Evolutionary conservation across 2,888 invertebrate genomes (phyloP).

Genomic region (Tipula vernalis): DNA sequence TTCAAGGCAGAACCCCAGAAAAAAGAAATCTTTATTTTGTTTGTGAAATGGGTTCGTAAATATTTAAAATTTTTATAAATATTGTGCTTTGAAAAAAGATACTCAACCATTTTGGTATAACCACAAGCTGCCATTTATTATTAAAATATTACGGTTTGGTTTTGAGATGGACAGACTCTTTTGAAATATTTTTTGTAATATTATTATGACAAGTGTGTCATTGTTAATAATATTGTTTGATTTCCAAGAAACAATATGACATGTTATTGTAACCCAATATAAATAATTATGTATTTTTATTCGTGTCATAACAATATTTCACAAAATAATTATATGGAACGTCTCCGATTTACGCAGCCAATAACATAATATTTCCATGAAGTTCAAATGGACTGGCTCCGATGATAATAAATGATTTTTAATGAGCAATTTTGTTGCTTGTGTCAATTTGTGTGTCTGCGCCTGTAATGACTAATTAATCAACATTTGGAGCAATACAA

Average conservation of each 20-base stretch:
- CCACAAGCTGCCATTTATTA: no score
- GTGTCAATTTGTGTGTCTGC: not conserved
- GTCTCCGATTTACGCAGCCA: not conserved
- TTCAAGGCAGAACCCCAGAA: not conserved
- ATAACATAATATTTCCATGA: not conserved
- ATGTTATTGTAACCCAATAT: not conserved
- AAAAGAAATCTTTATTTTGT: not conserved
- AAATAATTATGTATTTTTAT: no score
- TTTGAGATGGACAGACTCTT: not conserved
- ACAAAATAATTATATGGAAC: not conserved
- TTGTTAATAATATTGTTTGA: not conserved
- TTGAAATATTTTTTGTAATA: not conserved
- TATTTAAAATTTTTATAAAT: not conserved
- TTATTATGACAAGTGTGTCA: not conserved
- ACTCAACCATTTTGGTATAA: not conserved
- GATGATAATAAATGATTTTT: not conserved
- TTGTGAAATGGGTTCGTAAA: not conserved
- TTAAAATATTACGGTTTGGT: not conserved
- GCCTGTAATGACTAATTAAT: not conserved
- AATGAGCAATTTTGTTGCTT: not conserved
- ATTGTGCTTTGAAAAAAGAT: not conserved
- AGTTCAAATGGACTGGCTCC: not conserved
- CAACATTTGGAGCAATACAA: not conserved
- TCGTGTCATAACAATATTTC: no score
- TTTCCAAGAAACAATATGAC: not conserved